Conservation (phyloP, 2,888 invertebrate species). For the Chrysina gloriosa region DNA sequence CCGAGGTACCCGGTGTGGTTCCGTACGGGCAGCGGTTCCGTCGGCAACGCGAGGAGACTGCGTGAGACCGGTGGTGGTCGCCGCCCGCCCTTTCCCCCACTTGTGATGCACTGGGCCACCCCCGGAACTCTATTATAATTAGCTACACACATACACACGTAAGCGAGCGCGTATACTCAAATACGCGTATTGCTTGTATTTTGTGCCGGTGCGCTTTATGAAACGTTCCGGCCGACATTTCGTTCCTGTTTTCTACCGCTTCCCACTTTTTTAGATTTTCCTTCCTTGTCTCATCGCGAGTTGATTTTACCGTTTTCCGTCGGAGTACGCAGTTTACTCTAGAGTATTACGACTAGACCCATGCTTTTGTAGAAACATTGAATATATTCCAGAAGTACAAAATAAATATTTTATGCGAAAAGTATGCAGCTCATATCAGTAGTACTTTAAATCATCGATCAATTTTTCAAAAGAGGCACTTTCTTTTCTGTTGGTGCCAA, state of each 20-base stretch:
- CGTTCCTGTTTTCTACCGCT: not conserved
- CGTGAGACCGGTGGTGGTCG: conserved; percentile 64
- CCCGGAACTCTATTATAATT: conserved; percentile 62
- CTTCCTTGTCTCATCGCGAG: not conserved
- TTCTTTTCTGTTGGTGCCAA: no score
- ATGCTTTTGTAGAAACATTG: not conserved
- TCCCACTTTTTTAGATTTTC: not conserved
- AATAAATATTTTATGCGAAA: no score
- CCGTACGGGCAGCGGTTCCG: conserved; percentile 63
- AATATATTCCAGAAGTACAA: not conserved
- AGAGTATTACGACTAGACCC: no score
- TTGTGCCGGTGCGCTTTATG: conserved; percentile 27
- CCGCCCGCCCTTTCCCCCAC: conserved; percentile 63
- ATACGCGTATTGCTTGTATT: not conserved
- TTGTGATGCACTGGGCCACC: conserved; percentile 63
- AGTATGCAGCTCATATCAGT: no score
- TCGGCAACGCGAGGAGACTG: conserved; percentile 64
- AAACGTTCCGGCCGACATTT: conserved; percentile 8
- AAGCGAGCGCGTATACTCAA: not conserved
- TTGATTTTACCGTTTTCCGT: not conserved
- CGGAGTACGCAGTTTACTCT: not conserved
- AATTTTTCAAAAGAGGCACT: no score
- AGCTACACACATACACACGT: conserved; percentile 47
- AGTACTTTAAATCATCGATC: no score
- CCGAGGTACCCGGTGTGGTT: conserved; percentile 44